Evolutionary conservation across 2,797 vertebrate genomes (phyloP).

Genomic region (Acropternis orthonyx): DNA sequence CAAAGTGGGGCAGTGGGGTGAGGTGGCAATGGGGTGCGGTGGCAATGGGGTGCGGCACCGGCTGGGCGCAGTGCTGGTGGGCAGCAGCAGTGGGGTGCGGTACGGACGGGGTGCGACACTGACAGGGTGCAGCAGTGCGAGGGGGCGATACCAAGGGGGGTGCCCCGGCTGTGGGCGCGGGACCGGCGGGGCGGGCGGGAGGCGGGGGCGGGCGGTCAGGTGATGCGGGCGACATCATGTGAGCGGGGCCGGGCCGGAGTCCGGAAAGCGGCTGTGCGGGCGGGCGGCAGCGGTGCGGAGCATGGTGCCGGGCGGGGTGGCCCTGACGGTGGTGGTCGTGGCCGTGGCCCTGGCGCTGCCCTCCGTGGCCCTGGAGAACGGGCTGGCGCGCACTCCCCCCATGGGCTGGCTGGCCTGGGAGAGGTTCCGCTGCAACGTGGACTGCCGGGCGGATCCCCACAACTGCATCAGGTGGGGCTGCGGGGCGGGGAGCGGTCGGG

Average conservation of each 20-base stretch:
- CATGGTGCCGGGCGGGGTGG: background rate
- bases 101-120: background rate
- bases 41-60: no score
- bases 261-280: accelerated
- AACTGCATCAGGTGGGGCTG: conserved; percentile 88
- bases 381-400: conserved; percentile 86
- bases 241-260: background rate
- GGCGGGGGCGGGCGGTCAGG: background rate
- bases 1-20: no score
- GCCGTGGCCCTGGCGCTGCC: conserved; percentile 7
- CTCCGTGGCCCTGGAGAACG: conserved; percentile 83
- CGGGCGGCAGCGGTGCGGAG: accelerated
- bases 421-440: conserved; percentile 86
- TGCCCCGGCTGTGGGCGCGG: background rate
- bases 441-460: conserved; percentile 85
- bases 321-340: background rate
- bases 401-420: conserved; percentile 98
- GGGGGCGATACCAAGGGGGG: no score
- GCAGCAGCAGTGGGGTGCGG: background rate
- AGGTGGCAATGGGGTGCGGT: no score
- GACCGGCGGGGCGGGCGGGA: background rate
- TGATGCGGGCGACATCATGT: background rate
- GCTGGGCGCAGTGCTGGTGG: background rate
- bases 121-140: no score
- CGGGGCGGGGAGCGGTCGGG: background rate